Conservation (phyloP, 2,113 vertebrate genomes). For the Eclectus roratus region DNA sequence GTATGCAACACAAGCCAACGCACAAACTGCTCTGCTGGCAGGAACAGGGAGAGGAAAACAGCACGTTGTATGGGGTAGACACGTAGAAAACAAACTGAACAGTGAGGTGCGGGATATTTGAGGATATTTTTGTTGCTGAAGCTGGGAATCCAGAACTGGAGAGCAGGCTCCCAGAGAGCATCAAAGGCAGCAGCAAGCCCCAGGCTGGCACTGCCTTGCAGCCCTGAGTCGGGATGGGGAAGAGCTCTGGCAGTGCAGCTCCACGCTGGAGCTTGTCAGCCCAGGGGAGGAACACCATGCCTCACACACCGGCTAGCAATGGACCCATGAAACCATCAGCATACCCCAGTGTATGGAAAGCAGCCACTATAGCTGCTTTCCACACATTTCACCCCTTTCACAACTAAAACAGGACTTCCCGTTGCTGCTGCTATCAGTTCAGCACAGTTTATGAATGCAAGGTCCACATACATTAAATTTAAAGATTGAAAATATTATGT, state of each 20-base stretch:
- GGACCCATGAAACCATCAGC: accelerated
- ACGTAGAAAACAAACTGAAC: neutral
- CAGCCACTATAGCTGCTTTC: neutral
- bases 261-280: neutral
- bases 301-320: accelerated
- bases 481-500: slow-evolving; percentile 6
- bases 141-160: neutral
- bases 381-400: neutral
- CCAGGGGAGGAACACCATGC: accelerated
- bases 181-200: neutral
- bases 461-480: neutral
- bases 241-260: accelerated
- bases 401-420: neutral
- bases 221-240: neutral
- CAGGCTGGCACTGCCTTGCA: neutral
- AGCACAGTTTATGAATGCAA: accelerated
- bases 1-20: neutral
- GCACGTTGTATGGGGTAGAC: neutral
- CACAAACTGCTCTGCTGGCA: slow-evolving; percentile 15
- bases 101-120: neutral
- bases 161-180: neutral
- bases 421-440: neutral
- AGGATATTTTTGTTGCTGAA: neutral
- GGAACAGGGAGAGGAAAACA: neutral
- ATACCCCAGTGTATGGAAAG: accelerated